These are phyloP conservation scores for Dexiosoma caninum DNA, from an alignment of 2,888 invertebrate genomes.

Conservation along the genomic window DNA sequence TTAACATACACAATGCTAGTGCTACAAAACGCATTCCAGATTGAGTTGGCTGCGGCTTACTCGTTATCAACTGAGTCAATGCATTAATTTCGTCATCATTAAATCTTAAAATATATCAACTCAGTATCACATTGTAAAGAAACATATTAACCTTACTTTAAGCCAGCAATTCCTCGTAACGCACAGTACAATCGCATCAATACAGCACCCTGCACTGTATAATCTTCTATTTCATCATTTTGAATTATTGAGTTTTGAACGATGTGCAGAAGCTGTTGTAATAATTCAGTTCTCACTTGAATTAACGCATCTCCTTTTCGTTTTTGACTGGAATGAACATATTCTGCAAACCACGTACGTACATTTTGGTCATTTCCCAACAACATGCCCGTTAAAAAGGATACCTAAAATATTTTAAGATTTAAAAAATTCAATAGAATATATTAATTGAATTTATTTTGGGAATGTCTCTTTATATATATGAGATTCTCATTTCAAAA, in stretches of 20 bases:
- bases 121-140: not conserved
- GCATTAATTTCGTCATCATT: conserved; percentile 94
- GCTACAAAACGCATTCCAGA: conserved; percentile 96
- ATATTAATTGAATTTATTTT: too few relatives aligned
- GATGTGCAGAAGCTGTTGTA: conserved; percentile 83
- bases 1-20: conserved; percentile 93
- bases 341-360: conserved; percentile 95
- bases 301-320: conserved; percentile 84
- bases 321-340: conserved; percentile 84
- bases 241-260: conserved; percentile 82
- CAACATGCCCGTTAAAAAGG: conserved; percentile 92
- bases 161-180: conserved; percentile 92
- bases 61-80: conserved; percentile 90
- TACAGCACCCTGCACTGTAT: conserved; percentile 92
- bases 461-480: too few relatives aligned
- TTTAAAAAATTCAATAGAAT: too few relatives aligned
- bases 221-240: conserved; percentile 81
- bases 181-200: conserved; percentile 94
- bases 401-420: conserved; percentile 79
- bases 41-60: conserved; percentile 92
- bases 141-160: conserved; percentile 82
- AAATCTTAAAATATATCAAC: conserved; percentile 80
- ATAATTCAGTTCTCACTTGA: conserved; percentile 85
- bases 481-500: too few relatives aligned
- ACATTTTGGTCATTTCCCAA: conserved; percentile 93